Evolutionary conservation across 2,888 invertebrate species (phyloP), one percentile per base, ranked within the genome.

Genomic region (Dasypolia templi): DNA sequence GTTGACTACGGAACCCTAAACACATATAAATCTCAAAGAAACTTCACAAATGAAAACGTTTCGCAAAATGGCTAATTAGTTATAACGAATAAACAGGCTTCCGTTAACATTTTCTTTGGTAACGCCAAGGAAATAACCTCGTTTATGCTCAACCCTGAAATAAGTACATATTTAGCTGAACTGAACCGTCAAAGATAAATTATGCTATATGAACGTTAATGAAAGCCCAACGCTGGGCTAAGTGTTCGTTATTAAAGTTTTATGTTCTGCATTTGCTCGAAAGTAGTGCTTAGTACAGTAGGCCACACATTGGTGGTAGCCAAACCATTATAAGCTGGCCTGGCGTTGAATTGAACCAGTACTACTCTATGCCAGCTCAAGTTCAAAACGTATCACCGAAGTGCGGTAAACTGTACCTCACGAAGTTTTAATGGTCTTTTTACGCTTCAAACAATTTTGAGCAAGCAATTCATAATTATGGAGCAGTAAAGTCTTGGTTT

Each of bases 181-280:
- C 63, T 64, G 62, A 70, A 62, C 70, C 42, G 46, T 81, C 77
- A 84, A 77, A 72, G 72, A 66, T n/a, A 86, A 81, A 82, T 75
- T 35, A 39, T 75, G 69, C 65, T 73, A 66, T 29, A 79, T 79
- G 73, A 67, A 72, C 61, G 64, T 39, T 82, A 75, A 82, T 85
- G 63, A 82, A 77, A 70, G 51, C 66, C 70, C 64, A 82, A 42
- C 66, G 17, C 64, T 79, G 75, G 73, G 35, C 72, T 75, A 72
- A 83, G 73, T 77, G 68, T 83, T 75, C 68, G 77, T 77, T 83
- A 84, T 86, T 86, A 79, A 86, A 76, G 83, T 79, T 86, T 84
- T 86, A 86, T 84, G 77, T 49, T 32, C 51, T 46, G 12, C 72
- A 72, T 55, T 84, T 77, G 66, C 39, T 66, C 51, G 58, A 22